phyloP scores from a whole-genome alignment of 2,888 invertebrate species.

The Neoascia interrupta region DNA sequence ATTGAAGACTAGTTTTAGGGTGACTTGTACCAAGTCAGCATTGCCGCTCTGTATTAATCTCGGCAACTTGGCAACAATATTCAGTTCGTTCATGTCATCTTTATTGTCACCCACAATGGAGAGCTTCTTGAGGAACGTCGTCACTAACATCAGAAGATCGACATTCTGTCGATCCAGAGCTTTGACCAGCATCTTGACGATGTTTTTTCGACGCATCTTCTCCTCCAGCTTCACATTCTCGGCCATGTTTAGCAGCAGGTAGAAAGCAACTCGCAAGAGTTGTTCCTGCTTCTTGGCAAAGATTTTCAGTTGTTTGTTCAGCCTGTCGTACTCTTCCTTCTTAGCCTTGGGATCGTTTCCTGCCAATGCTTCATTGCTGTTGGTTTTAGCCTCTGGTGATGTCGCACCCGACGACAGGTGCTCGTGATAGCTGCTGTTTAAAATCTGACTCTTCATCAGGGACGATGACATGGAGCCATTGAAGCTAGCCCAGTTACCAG shows the following conservation, averaged over 20 bases:
- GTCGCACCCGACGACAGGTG: constrained; percentile 80
- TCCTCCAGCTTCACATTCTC: constrained; percentile 97
- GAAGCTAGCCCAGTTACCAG: constrained; percentile 84
- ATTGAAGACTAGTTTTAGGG: constrained; percentile 94
- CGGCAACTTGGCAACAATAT: constrained; percentile 91
- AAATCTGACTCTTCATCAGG: constrained; percentile 82
- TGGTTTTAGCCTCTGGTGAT: constrained; percentile 78
- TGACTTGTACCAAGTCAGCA: constrained; percentile 84
- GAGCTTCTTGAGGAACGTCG: constrained; percentile 96
- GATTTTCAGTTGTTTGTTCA: constrained; percentile 87
- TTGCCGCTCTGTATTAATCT: constrained; percentile 86
- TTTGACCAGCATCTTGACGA: constrained; percentile 92
- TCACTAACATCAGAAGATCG: constrained; percentile 92
- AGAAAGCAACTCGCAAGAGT: constrained; percentile 93
- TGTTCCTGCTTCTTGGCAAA: constrained; percentile 96
- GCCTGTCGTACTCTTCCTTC: constrained; percentile 88
- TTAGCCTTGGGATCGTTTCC: constrained; percentile 79
- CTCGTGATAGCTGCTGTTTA: constrained; percentile 87
- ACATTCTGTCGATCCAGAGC: constrained; percentile 94
- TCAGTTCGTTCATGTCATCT: constrained; percentile 91
- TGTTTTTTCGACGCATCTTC: constrained; percentile 97
- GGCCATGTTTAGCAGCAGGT: constrained; percentile 95
- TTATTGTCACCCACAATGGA: constrained; percentile 97
- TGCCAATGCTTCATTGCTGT: constrained; percentile 77
- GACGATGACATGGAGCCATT: constrained; percentile 80